These are phyloP conservation scores for Actinia equina DNA, from an alignment of 64 coral and sea anemone genomes.

Conservation along the genomic window DNA sequence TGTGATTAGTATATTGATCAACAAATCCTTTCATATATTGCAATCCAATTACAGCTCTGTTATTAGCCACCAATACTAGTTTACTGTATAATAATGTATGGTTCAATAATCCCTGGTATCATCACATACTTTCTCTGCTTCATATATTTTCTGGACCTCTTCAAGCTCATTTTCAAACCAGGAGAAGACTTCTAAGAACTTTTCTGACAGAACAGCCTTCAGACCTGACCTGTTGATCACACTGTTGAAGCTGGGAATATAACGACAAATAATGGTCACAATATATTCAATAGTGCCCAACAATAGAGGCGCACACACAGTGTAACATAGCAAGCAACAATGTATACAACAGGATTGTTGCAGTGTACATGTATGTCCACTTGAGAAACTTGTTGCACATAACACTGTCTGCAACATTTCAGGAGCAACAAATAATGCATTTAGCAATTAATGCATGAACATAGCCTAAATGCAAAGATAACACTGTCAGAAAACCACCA, in stretches of 20 bases:
- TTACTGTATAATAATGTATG: too few species aligned
- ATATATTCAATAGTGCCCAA: not conserved
- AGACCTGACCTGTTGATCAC: constrained; percentile 90
- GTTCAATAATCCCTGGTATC: too few species aligned
- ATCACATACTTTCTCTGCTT: constrained; percentile 68
- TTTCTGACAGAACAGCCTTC: constrained; percentile 79
- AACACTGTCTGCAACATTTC: too few species aligned
- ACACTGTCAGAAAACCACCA: not conserved
- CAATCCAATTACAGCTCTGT: not conserved
- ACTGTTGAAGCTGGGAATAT: constrained; percentile 68
- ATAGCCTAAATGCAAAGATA: too few species aligned
- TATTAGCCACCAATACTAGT: not conserved
- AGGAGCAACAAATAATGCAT: too few species aligned
- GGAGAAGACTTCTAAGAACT: constrained; percentile 85
- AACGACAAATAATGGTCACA: not conserved
- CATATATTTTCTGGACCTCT: constrained; percentile 94
- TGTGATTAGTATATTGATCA: too few species aligned
- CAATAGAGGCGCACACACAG: not conserved
- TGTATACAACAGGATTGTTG: too few species aligned
- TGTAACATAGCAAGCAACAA: not conserved
- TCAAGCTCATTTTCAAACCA: constrained; percentile 91
- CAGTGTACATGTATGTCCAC: too few species aligned
- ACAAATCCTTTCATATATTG: too few species aligned
- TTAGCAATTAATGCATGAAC: too few species aligned
- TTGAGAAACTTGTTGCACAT: too few species aligned